Base-by-base conservation (phyloP, 2,797 vertebrate genomes). In the Limosa lapponica region DNA sequence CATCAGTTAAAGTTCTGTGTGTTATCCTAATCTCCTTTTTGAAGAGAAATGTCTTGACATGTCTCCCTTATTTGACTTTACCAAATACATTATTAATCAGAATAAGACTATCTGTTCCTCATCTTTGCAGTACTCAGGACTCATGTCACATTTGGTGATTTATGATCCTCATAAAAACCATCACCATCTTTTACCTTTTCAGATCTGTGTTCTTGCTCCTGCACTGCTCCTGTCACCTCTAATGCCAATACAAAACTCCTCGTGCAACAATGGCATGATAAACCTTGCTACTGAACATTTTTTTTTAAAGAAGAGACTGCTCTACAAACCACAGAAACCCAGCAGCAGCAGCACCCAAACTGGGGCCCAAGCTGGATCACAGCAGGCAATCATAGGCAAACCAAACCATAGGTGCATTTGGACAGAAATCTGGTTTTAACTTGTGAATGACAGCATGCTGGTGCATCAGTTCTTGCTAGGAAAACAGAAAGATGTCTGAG, bases 211-310 rank as follows among this genome's bases (percentile, higher is more conserved):
- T 85, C 43, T 89, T 91, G 32, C 18, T 87, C 25, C 28, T 87
- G 37, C 22, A 44, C 27, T 81, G 11, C 22, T 89, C 44, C 43
- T 55, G 39, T 41, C 54, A 39, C 18, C 14, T 82, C 22, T 72
- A 46, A 72, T 18, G 6, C 19, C 54, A 51, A 41, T 7, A 57
- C 2, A 64, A 51, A 88, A 46, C 5, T 8, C 11, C 14, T 65
- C 0, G 0, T 39, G 14, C 4, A 59, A 43, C 37, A 36, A 1
- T 34, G 30, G 8, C 3, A 1, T 15, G 4, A 82, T 36, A 51
- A 59, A 87, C 6, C 20, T 90, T 55, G 12, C 8, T 24, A 62
- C n/a, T n/a, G n/a, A 87, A n/a, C 1, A 8, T 13, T 22, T 30
- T 39, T 32, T 83, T 74, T 74, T 37, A 25, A 70, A 62, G 17